A percentile compares a stretch with the other conserved stretches of the same genome.
Conservation (phyloP, 2,888 invertebrate species). For the Epinotia nisella region DNA sequence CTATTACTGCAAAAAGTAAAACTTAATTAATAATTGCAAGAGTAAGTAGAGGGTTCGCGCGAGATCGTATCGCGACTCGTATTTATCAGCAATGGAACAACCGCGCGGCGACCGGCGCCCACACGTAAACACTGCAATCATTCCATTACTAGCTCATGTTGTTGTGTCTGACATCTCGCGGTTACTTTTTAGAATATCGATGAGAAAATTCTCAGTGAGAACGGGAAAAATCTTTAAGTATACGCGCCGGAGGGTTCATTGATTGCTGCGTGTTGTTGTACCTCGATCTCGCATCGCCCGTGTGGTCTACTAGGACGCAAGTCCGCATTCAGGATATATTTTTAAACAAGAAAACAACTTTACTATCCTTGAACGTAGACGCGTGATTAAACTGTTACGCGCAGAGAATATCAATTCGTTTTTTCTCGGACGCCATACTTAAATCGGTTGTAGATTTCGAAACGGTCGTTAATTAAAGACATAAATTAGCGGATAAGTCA, state of each 20-base stretch:
- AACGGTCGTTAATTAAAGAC: constrained; percentile 30
- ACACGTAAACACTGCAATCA: constrained; percentile 26
- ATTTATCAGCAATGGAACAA: constrained; percentile 24
- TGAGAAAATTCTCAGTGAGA: constrained; percentile 20
- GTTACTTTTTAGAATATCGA: constrained; percentile 26
- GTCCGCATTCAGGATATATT: neutral
- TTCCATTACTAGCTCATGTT: constrained; percentile 18
- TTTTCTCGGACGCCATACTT: constrained; percentile 4
- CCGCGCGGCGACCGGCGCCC: constrained; percentile 19
- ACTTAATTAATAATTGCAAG: constrained; percentile 36
- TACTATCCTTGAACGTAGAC: constrained; percentile 15
- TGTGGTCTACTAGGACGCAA: constrained; percentile 25
- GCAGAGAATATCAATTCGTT: constrained; percentile 1
- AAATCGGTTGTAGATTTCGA: constrained; percentile 22
- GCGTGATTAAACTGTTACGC: neutral
- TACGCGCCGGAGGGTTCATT: constrained; percentile 1
- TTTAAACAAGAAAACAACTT: constrained; percentile 23
- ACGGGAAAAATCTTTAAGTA: neutral
- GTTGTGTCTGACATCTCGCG: constrained; percentile 11
- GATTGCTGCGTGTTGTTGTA: neutral
- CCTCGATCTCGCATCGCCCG: constrained; percentile 13
- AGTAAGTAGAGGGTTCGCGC: constrained; percentile 14
- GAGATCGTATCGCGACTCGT: constrained; percentile 23
- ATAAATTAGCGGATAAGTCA: constrained; percentile 42
- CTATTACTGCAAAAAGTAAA: constrained; percentile 31